Conservation (phyloP, 2,797 vertebrate genomes). For the Trichosurus vulpecula region DNA sequence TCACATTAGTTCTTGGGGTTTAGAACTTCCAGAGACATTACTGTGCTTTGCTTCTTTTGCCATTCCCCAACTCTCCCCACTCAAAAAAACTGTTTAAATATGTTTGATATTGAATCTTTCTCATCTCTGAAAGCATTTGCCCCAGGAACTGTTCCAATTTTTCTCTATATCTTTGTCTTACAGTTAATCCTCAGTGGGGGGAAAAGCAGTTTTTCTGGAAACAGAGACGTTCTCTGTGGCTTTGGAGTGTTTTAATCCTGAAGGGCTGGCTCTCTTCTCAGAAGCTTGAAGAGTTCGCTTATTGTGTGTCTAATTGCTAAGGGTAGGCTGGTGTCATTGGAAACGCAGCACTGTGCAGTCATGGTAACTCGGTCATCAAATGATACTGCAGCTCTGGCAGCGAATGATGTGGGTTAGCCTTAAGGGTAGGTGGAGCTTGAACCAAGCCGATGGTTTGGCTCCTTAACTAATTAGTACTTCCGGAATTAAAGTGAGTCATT, state of each 20-base stretch:
- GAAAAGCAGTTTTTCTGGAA: constrained; percentile 73
- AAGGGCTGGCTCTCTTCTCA: constrained; percentile 62
- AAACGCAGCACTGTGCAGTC: constrained; percentile 80
- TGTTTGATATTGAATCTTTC: constrained; percentile 57
- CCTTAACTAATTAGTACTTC: constrained; percentile 30
- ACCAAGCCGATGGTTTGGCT: constrained; percentile 4
- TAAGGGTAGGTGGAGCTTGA: constrained; percentile 65
- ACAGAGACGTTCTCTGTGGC: constrained; percentile 70
- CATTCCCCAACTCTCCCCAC: constrained; percentile 33
- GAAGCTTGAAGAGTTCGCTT: constrained; percentile 74
- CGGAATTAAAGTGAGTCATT: constrained; percentile 65
- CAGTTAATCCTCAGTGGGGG: constrained; percentile 70
- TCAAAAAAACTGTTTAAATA: constrained; percentile 24
- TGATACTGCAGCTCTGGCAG: constrained; percentile 53
- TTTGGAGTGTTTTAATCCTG: constrained; percentile 69
- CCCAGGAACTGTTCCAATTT: constrained; percentile 54
- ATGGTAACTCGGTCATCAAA: constrained; percentile 80
- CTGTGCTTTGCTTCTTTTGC: background rate
- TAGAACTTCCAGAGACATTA: constrained; percentile 10
- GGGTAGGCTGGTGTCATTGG: constrained; percentile 76
- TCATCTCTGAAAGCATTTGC: constrained; percentile 44
- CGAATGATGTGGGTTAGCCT: constrained; percentile 69
- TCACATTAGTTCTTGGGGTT: constrained; percentile 51
- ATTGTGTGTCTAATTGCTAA: constrained; percentile 80
- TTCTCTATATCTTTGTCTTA: constrained; percentile 72